Evolutionary conservation across 1,140 invertebrate species (phyloP), one percentile per base, ranked within the genome.

Genomic region (Dendrolimus kikuchii): DNA sequence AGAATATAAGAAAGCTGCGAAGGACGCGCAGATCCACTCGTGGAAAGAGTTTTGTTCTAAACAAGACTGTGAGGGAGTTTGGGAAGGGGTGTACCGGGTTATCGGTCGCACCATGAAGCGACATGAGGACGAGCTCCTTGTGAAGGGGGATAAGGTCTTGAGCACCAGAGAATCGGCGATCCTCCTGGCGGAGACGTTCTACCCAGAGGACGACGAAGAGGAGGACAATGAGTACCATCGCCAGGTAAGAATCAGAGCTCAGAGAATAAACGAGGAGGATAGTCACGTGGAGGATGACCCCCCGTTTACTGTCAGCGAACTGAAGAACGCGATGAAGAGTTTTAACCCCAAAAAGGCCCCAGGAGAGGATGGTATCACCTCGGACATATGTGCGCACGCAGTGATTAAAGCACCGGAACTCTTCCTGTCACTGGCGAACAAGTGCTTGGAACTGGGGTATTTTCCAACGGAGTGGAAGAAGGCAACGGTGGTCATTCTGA

Each of bases 31-130:
- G 10, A 46, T 37, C 4, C 36, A 5, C 1, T 57, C 51, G 7
- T 59, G 57, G 57, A 59, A 57, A 23, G 42, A n/a, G 7, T 60
- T 57, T 9, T 63, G 61, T 36, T 41, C 5, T 51, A 56, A 10
- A 44, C 43, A 44, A 8, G 7, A 5, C 4, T n/a, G 10, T 7
- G 43, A 44, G 10, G 7, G 5, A 44, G 8, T 44, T 5, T 44
- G 43, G 43, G 43, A 44, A 5, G 43, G 43, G 7, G 7, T 44
- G 5, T 44, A 44, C 55, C 53, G 43, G 53, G 51, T 37, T 8
- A 57, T 36, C 43, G 55, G 42, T n/a, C 47, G 36, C n/a, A 58
- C 58, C 9, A 9, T 38, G n/a, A 56, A 46, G n/a, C 41, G 54
- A 38, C 4, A 59, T 0, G 53, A 60, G 40, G 55, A 66, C 23